Percentiles rank a stretch among this genome's conserved stretches.
phyloP scores from a whole-genome alignment of 2,888 invertebrate species.

The Polyploca ridens region DNA sequence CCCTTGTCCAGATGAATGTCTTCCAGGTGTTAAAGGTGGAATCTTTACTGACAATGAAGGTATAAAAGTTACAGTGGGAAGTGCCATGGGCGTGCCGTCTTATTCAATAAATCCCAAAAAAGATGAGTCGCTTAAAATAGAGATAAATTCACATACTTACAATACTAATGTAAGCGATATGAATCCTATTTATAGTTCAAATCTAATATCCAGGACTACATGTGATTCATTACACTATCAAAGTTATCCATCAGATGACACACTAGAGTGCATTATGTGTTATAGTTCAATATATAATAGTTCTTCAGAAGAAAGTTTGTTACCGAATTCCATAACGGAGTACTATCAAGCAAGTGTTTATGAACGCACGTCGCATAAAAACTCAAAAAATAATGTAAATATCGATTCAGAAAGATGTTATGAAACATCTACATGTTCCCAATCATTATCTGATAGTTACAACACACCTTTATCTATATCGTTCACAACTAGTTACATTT shows the following conservation, averaged over 20 bases:
- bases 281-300: background rate
- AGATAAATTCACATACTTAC: background rate
- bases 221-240: background rate
- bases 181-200: background rate
- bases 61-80: slow-evolving; percentile 67
- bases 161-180: background rate
- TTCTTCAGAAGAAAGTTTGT: slow-evolving; percentile 3
- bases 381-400: background rate
- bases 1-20: slow-evolving; percentile 63
- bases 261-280: background rate
- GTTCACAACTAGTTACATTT: background rate
- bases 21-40: slow-evolving; percentile 61
- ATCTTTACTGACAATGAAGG: slow-evolving; percentile 65
- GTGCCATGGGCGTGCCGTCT: slow-evolving; percentile 49
- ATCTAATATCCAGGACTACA: background rate
- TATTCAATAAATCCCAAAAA: slow-evolving; percentile 30
- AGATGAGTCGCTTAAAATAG: too few relatives aligned
- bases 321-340: background rate
- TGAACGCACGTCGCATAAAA: background rate
- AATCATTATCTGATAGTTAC: background rate
- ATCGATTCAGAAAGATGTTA: background rate
- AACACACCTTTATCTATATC: background rate
- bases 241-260: background rate
- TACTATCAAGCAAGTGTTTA: background rate
- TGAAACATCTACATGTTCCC: background rate